Evolutionary conservation across 2,888 invertebrate species (phyloP).

Genomic region (Druceiella hillmani): DNA sequence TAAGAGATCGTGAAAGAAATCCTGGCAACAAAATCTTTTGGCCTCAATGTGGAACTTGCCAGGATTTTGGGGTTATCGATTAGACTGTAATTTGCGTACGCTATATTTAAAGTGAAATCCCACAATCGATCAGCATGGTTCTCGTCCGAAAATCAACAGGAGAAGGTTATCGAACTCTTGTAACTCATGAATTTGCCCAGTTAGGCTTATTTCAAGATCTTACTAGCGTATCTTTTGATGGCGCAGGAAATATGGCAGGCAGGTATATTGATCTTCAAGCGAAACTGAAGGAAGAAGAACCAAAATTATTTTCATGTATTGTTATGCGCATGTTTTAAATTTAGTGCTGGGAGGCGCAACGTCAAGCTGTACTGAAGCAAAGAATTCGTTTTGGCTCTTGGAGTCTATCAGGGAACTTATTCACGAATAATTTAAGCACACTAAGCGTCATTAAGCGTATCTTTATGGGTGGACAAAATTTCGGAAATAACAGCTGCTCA

Average conservation of each 20-base stretch:
- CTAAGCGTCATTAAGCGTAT: no score
- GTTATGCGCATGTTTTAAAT: conserved; percentile 4
- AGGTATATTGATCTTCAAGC: background rate
- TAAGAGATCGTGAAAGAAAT: no score
- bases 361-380: conserved; percentile 6
- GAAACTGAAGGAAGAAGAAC: conserved; percentile 5
- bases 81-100: no score
- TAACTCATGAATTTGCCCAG: no score
- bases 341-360: conserved; percentile 6
- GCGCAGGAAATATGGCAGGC: background rate
- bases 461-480: conserved; percentile 7
- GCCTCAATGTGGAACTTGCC: no score
- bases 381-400: conserved; percentile 5
- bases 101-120: conserved; percentile 2
- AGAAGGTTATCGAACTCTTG: no score
- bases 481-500: conserved; percentile 5
- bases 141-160: no score
- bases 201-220: no score
- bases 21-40: no score
- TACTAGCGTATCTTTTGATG: conserved; percentile 2
- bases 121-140: no score
- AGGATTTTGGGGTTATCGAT: no score
- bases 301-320: conserved; percentile 3
- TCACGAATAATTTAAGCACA: conserved; percentile 6
- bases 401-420: conserved; percentile 3